Percentiles rank a stretch among this genome's conserved stretches.
phyloP scores from a whole-genome alignment of 23 tunicate species.

The Halocynthia roretzi region DNA sequence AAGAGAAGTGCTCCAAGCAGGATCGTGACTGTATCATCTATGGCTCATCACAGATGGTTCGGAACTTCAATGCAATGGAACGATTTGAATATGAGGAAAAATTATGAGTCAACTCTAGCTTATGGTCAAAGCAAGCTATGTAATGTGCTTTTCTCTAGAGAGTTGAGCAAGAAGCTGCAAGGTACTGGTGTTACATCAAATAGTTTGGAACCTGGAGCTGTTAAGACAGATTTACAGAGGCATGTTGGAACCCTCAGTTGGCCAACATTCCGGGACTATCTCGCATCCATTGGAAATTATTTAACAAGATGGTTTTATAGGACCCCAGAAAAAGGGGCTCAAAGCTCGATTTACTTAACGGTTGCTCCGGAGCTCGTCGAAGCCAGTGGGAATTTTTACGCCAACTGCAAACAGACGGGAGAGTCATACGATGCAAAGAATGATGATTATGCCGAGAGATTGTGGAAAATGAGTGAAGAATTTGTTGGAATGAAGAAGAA shows the following conservation, averaged over 20 bases:
- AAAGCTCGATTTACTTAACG: constrained; percentile 59
- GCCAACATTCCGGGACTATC: background rate
- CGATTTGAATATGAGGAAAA: constrained; percentile 25
- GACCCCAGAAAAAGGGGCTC: constrained; percentile 61
- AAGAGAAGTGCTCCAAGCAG: constrained; percentile 53
- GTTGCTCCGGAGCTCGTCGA: constrained; percentile 58
- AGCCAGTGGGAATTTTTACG: constrained; percentile 34
- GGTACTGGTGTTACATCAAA: constrained; percentile 32
- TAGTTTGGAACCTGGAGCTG: constrained; percentile 38
- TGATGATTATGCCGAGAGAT: constrained; percentile 43
- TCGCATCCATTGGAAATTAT: background rate
- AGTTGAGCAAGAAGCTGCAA: constrained; percentile 18
- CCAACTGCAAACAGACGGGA: constrained; percentile 31
- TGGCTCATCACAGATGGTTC: constrained; percentile 1
- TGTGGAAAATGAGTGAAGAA: constrained; percentile 79
- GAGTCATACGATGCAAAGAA: constrained; percentile 41
- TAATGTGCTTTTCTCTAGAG: constrained; percentile 35
- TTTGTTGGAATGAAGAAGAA: constrained; percentile 11
- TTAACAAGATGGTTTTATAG: constrained; percentile 26
- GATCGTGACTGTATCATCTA: constrained; percentile 23
- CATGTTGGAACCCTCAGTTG: constrained; percentile 18
- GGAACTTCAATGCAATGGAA: constrained; percentile 27
- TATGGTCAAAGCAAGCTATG: constrained; percentile 33
- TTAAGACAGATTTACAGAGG: constrained; percentile 30
- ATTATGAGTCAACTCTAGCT: constrained; percentile 11